phyloP scores from a whole-genome alignment of 2,888 invertebrate species.

The Tenthredo amoena region DNA sequence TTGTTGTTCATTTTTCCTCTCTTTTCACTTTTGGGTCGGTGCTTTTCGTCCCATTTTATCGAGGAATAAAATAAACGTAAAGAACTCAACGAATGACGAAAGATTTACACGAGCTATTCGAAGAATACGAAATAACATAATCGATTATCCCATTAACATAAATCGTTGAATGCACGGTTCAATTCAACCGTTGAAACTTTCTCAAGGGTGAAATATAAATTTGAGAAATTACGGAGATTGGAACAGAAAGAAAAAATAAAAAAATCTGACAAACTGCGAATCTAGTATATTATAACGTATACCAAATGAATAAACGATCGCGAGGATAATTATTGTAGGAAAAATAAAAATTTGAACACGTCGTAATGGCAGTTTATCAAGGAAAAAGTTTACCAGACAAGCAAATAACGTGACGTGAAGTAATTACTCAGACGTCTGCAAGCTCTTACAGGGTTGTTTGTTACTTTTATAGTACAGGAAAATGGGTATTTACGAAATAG shows the following conservation, averaged over 20 bases:
- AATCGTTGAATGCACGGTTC: background rate
- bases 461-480: conserved; percentile 31
- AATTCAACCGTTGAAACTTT: background rate
- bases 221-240: background rate
- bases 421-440: conserved; percentile 38
- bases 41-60: background rate
- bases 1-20: background rate
- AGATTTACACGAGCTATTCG: background rate
- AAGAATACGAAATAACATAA: conserved; percentile 16
- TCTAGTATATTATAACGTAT: too few relatives aligned
- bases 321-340: background rate
- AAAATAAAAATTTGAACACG: background rate
- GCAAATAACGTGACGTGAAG: conserved; percentile 38
- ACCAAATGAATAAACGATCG: background rate
- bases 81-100: background rate
- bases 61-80: conserved; percentile 27
- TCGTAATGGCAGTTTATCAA: background rate
- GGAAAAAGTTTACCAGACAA: background rate
- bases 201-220: background rate
- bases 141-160: background rate
- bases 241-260: background rate
- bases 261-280: background rate
- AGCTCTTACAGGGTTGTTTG: conserved; percentile 19
- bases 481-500: conserved; percentile 34
- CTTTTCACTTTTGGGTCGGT: background rate